Evolutionary conservation across 2,888 invertebrate genomes (phyloP).

Genomic region (Hyalella azteca): DNA sequence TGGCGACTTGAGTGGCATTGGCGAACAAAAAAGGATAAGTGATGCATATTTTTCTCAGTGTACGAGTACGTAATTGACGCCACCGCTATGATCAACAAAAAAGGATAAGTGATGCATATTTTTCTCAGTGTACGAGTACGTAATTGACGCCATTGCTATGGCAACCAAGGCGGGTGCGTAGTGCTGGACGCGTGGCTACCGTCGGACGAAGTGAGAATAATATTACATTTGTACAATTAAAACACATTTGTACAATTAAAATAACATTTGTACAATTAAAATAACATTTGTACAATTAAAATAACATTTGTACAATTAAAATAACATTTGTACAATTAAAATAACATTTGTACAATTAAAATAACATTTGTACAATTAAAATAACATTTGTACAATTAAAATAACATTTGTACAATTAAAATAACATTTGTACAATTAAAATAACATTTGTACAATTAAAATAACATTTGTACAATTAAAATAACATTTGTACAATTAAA

Average conservation of each 20-base stretch:
- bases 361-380: not conserved
- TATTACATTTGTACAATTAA: not conserved
- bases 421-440: not conserved
- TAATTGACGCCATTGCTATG: conserved; percentile 40
- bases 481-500: not conserved
- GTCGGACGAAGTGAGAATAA: not conserved
- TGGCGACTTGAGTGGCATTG: too few species aligned
- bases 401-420: not conserved
- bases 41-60: conserved; percentile 14
- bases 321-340: not conserved
- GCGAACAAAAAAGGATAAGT: too few species aligned
- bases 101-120: not conserved
- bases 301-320: not conserved
- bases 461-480: not conserved
- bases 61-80: conserved; percentile 40
- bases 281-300: not conserved
- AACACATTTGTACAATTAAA: not conserved
- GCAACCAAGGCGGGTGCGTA: conserved; percentile 9
- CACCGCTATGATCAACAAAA: conserved; percentile 41
- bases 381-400: not conserved
- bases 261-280: not conserved
- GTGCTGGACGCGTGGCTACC: not conserved
- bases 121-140: conserved; percentile 38
- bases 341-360: not conserved
- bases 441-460: not conserved